These are phyloP conservation scores for Caligus rogercresseyi DNA, from an alignment of 1,140 invertebrate species.

Conservation along the genomic window DNA sequence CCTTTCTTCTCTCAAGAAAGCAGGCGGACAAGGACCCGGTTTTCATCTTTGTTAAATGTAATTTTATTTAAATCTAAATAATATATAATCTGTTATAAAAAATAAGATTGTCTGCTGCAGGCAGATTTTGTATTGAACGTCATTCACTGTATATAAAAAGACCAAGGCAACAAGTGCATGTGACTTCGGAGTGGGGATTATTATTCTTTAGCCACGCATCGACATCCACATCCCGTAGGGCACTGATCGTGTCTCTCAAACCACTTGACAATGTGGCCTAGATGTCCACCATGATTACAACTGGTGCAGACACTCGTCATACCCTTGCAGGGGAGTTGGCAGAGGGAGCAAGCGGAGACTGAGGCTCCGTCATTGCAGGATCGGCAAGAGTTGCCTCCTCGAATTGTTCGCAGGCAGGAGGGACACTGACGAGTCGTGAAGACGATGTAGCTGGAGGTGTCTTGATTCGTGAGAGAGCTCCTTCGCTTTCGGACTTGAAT, in stretches of 20 bases:
- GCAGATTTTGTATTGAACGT: too few species aligned
- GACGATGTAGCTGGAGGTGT: conserved; percentile 8
- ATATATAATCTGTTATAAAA: too few species aligned
- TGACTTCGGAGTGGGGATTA: too few species aligned
- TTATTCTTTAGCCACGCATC: conserved; percentile 41
- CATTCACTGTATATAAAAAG: too few species aligned
- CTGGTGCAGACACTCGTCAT: conserved; percentile 51
- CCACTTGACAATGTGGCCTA: conserved; percentile 58
- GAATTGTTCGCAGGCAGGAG: neutral
- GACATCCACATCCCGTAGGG: conserved; percentile 71
- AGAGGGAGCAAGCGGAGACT: conserved; percentile 58
- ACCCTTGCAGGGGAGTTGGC: conserved; percentile 65
- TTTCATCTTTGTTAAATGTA: conserved; percentile 31
- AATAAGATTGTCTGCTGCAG: too few species aligned
- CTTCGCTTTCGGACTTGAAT: conserved; percentile 37
- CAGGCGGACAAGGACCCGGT: conserved; percentile 28
- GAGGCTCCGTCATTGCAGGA: conserved; percentile 51
- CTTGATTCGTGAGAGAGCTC: conserved; percentile 1
- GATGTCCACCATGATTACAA: conserved; percentile 82
- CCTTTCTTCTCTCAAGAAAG: conserved; percentile 31
- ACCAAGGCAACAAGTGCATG: too few species aligned
- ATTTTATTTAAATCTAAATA: neutral
- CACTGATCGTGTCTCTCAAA: conserved; percentile 46
- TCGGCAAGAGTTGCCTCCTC: conserved; percentile 27
- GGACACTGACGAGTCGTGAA: neutral